Evolutionary conservation across 2,888 invertebrate genomes (phyloP), one percentile per base, ranked within the genome.

Genomic region (Sipha maydis): DNA sequence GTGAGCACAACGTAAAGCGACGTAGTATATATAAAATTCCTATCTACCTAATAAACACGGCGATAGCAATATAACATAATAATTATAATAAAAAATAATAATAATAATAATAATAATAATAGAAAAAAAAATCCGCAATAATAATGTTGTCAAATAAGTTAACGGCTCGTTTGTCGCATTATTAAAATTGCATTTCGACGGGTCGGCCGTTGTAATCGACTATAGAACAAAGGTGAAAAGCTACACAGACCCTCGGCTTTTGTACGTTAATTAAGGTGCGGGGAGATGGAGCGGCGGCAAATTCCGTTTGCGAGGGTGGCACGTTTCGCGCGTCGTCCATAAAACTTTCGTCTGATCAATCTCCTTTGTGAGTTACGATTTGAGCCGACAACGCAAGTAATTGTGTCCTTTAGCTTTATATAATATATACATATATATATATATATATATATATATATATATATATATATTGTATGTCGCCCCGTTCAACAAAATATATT

Each of bases 341-440:
- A 73, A 78, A 85, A 84, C 76, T 78, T 85, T 78, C 78, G 69
- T 78, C 85, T 85, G 78, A 82, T 80, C 80, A 79, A 79, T 86
- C 88, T 75, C 80, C 80, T 88, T 80, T 88, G 88, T 82, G 88
- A 38, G 75, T 82, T 88, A 82, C 48, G 88, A 82, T 85, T 88
- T 88, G 88, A 88, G 88, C 88, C 88, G 88, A 88, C 88, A 75
- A 82, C 88, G 79, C 41, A 25, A 75, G 75, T 88, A 88, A 85
- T 85, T 85, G 85, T 56, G 34, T 71, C 69, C 25, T 61, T 0
- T 25, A 25, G 25, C 9, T 61, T 17, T 21, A 56, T 3, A 56
- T 56, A 56, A 56, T 56, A 61, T 21, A 61, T 7, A 61, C 61
- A 25, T 61, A 19, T 56, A 56, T 61, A 7, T 21, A 56, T 21